Percentiles rank a stretch among this genome's conserved stretches.
Evolutionary conservation across 2,113 vertebrate genomes (phyloP).

Genomic region (Brachyhypopomus gauderio): DNA sequence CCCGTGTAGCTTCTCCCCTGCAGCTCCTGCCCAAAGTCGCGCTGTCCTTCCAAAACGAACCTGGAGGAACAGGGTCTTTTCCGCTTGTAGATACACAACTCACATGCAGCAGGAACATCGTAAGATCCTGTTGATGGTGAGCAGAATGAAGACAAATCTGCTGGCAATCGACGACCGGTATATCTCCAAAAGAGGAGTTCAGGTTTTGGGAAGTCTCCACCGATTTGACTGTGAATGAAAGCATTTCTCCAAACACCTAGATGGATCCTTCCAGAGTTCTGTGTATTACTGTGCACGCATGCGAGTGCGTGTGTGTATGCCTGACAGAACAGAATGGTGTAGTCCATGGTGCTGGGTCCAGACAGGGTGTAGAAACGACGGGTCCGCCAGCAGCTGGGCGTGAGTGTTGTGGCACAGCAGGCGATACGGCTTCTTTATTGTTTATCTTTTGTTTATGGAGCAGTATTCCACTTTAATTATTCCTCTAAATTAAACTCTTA

Average conservation of each 20-base stretch:
- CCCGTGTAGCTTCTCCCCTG: slow-evolving; percentile 73
- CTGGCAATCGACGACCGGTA: neutral
- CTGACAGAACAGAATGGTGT: neutral
- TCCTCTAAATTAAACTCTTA: slow-evolving; percentile 99
- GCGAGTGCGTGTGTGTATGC: slow-evolving; percentile 13
- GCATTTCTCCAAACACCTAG: neutral
- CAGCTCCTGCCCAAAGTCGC: slow-evolving; percentile 89
- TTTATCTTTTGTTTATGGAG: slow-evolving; percentile 99
- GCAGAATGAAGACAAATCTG: neutral
- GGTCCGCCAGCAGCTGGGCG: slow-evolving; percentile 94
- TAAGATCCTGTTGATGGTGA: neutral
- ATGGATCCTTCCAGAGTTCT: slow-evolving; percentile 19
- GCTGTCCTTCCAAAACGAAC: slow-evolving; percentile 63
- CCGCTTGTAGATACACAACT: neutral
- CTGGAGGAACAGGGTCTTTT: neutral
- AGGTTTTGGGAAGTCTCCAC: neutral
- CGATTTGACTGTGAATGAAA: neutral
- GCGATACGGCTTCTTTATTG: slow-evolving; percentile 92
- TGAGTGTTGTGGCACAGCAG: slow-evolving; percentile 96
- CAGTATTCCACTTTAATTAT: slow-evolving; percentile 99
- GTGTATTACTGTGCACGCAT: slow-evolving; percentile 5
- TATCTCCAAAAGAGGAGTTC: neutral
- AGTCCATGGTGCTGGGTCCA: slow-evolving; percentile 73
- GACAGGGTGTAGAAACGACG: slow-evolving; percentile 91
- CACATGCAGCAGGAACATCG: neutral